Percentiles rank a stretch among this genome's conserved stretches.
Conservation (phyloP, 2,113 vertebrate genomes). For the Ceuthmochares aereus region DNA sequence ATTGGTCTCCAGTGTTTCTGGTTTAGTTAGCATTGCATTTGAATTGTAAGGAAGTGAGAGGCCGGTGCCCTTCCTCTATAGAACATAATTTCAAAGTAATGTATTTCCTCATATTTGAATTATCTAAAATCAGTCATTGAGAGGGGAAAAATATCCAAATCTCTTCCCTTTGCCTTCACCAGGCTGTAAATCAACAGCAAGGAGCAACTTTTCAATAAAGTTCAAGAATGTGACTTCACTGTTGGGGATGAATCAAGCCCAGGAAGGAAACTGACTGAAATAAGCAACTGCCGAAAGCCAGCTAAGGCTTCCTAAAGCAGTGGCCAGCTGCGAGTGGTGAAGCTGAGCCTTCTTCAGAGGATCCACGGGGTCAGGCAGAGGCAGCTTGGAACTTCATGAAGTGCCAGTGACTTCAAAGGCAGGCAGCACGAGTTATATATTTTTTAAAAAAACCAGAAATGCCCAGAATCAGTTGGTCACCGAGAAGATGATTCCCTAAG, state of each 20-base stretch:
- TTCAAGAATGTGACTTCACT: neutral
- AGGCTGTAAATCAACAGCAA: conserved; percentile 21
- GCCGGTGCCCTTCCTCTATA: neutral
- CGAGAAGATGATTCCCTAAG: neutral
- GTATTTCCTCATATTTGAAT: neutral
- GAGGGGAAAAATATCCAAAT: neutral
- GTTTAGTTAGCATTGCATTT: neutral
- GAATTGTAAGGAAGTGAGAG: neutral
- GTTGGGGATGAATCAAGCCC: neutral
- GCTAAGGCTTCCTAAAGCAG: neutral
- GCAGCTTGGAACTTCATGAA: neutral
- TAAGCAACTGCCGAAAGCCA: neutral
- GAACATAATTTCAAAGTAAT: neutral
- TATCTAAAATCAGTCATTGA: neutral
- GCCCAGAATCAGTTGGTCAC: neutral
- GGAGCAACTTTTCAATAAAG: neutral
- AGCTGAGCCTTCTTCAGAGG: neutral
- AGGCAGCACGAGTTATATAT: neutral
- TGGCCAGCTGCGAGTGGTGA: rapidly evolving
- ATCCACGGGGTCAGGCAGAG: neutral
- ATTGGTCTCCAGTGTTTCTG: neutral
- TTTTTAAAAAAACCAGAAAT: neutral
- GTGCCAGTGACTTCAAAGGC: neutral
- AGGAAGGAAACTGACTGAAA: neutral
- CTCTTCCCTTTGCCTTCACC: conserved; percentile 17